A percentile compares a stretch with the other conserved stretches of the same genome.
Conservation (phyloP, 2,113 vertebrate species). For the Aythya baeri region DNA sequence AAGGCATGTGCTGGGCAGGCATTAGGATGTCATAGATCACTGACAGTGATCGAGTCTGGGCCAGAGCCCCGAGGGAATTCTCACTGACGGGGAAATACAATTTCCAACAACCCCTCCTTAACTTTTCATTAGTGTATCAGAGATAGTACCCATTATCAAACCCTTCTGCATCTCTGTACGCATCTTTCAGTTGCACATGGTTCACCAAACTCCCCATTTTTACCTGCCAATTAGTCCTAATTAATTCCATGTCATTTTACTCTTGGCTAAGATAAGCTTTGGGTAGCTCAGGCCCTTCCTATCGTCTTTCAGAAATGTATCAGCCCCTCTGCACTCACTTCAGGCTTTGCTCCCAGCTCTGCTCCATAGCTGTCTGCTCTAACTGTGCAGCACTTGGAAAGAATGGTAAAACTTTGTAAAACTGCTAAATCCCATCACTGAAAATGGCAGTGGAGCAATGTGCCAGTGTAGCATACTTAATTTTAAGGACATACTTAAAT, state of each 20-base stretch:
- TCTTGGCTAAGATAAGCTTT: neutral
- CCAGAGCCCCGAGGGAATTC: neutral
- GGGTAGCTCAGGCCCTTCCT: neutral
- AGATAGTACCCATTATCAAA: neutral
- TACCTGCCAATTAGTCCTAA: neutral
- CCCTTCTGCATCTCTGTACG: neutral
- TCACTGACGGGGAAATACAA: neutral
- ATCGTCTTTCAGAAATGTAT: neutral
- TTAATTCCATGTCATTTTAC: neutral
- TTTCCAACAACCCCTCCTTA: neutral
- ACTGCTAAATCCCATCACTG: neutral
- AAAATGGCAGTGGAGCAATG: neutral
- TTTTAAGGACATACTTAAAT: slow-evolving; percentile 45
- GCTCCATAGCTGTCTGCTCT: neutral
- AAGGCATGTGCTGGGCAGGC: neutral
- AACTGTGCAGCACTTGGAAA: neutral
- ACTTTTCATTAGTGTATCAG: neutral
- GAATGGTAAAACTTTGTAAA: neutral
- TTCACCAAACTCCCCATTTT: neutral
- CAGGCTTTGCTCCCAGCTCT: neutral
- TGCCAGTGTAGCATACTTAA: neutral
- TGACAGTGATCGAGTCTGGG: neutral
- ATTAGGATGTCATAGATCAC: neutral
- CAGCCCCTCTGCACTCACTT: neutral
- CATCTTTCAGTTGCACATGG: neutral